These are phyloP conservation scores for Andinoacara biseriatus DNA, from an alignment of 2,113 vertebrate species.

Conservation along the genomic window DNA sequence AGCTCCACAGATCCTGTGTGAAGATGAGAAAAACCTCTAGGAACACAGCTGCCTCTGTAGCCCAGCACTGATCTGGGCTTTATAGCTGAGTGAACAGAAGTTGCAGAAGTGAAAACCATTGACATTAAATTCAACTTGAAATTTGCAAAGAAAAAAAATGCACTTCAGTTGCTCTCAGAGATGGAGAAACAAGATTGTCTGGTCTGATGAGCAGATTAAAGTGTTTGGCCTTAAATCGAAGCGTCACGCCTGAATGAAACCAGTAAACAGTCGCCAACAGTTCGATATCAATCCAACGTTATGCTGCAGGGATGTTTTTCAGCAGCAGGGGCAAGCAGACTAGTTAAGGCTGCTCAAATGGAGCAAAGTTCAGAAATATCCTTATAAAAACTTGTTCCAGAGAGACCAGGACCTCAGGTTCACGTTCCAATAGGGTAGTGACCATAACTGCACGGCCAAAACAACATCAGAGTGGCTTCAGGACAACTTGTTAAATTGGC, in stretches of 20 bases:
- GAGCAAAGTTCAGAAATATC: not conserved
- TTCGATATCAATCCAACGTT: not conserved
- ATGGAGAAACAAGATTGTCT: not conserved
- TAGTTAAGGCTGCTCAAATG: not conserved
- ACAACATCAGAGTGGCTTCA: not conserved
- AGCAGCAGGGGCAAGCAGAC: not conserved
- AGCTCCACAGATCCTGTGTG: not conserved
- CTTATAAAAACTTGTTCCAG: not conserved
- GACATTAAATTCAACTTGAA: not conserved
- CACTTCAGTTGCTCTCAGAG: not conserved
- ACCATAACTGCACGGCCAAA: not conserved
- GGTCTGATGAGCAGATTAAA: not conserved
- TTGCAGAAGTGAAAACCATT: no score
- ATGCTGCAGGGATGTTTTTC: not conserved
- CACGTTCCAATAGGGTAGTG: not conserved
- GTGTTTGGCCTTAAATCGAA: not conserved
- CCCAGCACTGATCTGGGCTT: not conserved
- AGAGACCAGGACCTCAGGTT: not conserved
- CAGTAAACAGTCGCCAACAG: not conserved
- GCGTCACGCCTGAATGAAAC: not conserved
- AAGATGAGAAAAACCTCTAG: not conserved
- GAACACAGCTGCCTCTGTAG: not conserved
- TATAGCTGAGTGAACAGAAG: no score
- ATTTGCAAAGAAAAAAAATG: not conserved
- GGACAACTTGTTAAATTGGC: no score